A percentile compares a stretch with the other conserved stretches of the same genome.
Evolutionary conservation across 1,140 invertebrate genomes (phyloP).

Genomic region (Periplaneta americana): DNA sequence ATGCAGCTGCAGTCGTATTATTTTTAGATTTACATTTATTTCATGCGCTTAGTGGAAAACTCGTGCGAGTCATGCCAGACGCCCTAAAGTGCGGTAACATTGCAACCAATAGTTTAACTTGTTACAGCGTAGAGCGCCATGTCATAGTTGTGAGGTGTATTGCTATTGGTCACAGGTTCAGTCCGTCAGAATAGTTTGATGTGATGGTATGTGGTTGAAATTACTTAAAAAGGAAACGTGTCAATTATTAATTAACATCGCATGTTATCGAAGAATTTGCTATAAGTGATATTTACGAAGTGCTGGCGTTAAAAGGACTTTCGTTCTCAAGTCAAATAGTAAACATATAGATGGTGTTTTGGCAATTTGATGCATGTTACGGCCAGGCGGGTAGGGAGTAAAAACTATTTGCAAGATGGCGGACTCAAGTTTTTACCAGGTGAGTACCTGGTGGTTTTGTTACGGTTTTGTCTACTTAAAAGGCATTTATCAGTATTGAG

Average conservation of each 20-base stretch:
- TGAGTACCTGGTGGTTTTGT: constrained; percentile 33
- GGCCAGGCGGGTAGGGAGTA: constrained; percentile 19
- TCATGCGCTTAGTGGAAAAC: background rate
- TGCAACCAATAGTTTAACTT: background rate
- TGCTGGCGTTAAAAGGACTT: background rate
- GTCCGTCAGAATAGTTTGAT: background rate
- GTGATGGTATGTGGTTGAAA: background rate
- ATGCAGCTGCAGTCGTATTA: background rate
- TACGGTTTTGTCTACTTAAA: background rate
- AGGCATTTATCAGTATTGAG: background rate
- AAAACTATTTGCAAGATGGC: constrained; percentile 45
- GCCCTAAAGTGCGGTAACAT: background rate
- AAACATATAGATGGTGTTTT: background rate
- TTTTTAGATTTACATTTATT: background rate
- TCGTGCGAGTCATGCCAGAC: background rate
- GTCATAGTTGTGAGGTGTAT: background rate
- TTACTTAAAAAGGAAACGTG: background rate
- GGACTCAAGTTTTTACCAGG: constrained; percentile 53
- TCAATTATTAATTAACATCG: background rate
- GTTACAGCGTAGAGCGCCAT: background rate
- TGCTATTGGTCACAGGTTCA: background rate
- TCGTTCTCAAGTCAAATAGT: background rate
- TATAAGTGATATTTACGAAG: background rate
- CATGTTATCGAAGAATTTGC: background rate
- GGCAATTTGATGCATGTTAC: background rate